Conservation (phyloP, 2,113 vertebrate species). For the Lycocorax pyrrhopterus region DNA sequence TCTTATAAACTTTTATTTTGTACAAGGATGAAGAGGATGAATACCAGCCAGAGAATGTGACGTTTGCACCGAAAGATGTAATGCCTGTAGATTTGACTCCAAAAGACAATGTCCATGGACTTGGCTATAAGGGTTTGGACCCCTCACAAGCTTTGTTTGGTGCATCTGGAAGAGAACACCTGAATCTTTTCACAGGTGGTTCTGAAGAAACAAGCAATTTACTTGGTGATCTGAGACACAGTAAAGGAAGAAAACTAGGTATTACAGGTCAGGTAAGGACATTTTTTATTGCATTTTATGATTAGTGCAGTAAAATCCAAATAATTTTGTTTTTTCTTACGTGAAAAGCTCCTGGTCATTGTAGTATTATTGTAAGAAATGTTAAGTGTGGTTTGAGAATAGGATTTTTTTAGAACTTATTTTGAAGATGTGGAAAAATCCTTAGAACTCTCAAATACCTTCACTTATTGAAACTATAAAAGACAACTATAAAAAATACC, state of each 20-base stretch:
- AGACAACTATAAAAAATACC: background rate
- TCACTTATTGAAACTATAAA: background rate
- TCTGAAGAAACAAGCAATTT: conserved; percentile 72
- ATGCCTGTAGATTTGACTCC: conserved; percentile 86
- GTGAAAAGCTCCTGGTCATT: background rate
- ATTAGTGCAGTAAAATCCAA: background rate
- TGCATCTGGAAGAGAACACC: conserved; percentile 53
- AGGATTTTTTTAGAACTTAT: background rate
- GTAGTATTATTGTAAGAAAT: background rate
- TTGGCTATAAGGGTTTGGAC: conserved; percentile 91
- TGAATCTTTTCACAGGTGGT: conserved; percentile 76
- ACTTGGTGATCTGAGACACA: conserved; percentile 69
- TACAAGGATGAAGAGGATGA: conserved; percentile 82
- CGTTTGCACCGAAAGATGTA: conserved; percentile 92
- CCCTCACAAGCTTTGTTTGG: conserved; percentile 82
- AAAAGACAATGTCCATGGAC: conserved; percentile 82
- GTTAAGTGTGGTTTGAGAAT: background rate
- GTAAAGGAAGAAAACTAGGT: conserved; percentile 77
- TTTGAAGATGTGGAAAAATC: background rate
- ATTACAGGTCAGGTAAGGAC: conserved; percentile 86
- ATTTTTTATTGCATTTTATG: background rate
- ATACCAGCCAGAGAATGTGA: conserved; percentile 87
- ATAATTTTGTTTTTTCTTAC: background rate
- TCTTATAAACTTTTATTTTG: background rate
- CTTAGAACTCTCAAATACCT: background rate